Conservation (phyloP, 2,797 vertebrate species). For the Mionectes olivaceus region DNA sequence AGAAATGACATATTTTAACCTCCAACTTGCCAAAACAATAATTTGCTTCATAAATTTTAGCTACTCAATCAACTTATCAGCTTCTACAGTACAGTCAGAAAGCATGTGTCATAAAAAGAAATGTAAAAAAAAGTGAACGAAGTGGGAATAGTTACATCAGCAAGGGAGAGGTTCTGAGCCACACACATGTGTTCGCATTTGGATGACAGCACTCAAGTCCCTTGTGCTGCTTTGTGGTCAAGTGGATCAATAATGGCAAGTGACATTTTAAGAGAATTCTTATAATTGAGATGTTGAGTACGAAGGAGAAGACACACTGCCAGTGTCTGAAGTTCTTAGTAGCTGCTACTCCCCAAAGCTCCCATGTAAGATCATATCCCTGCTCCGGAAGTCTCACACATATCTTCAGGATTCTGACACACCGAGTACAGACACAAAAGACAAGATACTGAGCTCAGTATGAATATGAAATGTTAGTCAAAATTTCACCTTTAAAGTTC, state of each 20-base stretch:
- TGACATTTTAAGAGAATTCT: neutral
- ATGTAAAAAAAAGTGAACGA: neutral
- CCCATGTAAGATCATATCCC: rapidly evolving
- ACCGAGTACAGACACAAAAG: neutral
- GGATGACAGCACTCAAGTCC: neutral
- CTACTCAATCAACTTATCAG: neutral
- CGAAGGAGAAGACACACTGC: neutral
- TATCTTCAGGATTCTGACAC: neutral
- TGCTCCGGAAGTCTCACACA: neutral
- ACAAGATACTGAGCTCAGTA: neutral
- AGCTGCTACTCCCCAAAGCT: neutral
- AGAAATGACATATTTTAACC: neutral
- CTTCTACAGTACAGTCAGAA: neutral
- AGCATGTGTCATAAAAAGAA: rapidly evolving
- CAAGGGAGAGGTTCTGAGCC: neutral
- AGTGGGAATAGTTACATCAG: neutral
- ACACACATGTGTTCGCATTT: neutral
- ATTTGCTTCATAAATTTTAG: neutral
- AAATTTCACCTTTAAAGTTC: neutral
- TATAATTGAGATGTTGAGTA: neutral
- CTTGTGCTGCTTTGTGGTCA: neutral
- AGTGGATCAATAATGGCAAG: neutral
- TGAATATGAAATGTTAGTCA: neutral
- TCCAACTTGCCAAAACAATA: neutral
- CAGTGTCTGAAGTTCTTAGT: neutral